Conservation (phyloP, 2,888 invertebrate species). For the Marronus borbonicus region DNA sequence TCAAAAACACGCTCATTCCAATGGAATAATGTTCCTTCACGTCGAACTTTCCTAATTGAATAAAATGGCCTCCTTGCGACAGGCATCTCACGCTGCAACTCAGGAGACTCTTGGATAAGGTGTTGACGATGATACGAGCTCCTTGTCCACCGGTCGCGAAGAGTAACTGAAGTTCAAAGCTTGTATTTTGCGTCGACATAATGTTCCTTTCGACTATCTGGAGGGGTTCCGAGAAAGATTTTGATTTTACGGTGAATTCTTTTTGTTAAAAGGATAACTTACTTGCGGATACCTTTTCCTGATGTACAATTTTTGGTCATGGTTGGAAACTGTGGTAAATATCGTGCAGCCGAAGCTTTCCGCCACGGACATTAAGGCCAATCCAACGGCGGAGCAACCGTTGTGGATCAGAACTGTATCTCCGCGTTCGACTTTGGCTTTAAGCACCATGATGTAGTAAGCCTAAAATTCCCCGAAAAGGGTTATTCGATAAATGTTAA, state of each 20-base stretch:
- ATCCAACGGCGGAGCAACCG: constrained; percentile 79
- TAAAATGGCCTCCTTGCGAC: constrained; percentile 78
- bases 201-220: constrained; percentile 65
- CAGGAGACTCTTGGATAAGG: constrained; percentile 91
- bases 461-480: constrained; percentile 62
- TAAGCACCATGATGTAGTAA: constrained; percentile 68
- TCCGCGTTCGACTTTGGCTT: constrained; percentile 63
- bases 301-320: constrained; percentile 64
- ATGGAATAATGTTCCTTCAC: constrained; percentile 78
- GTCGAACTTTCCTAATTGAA: constrained; percentile 91
- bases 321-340: constrained; percentile 76
- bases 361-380: constrained; percentile 80
- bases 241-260: neutral
- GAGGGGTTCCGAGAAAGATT: constrained; percentile 46
- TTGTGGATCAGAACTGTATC: constrained; percentile 73
- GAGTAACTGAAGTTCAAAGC: constrained; percentile 89
- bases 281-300: constrained; percentile 65
- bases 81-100: constrained; percentile 79
- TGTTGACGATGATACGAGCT: constrained; percentile 93
- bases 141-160: constrained; percentile 88
- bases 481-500: no score
- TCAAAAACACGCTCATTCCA: constrained; percentile 83
- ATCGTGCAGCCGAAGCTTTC: constrained; percentile 74
- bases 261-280: constrained; percentile 51
- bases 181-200: constrained; percentile 72